Evolutionary conservation across 2,888 invertebrate species (phyloP), one percentile per base, ranked within the genome.

Genomic region (Lasioglossum malachurum): DNA sequence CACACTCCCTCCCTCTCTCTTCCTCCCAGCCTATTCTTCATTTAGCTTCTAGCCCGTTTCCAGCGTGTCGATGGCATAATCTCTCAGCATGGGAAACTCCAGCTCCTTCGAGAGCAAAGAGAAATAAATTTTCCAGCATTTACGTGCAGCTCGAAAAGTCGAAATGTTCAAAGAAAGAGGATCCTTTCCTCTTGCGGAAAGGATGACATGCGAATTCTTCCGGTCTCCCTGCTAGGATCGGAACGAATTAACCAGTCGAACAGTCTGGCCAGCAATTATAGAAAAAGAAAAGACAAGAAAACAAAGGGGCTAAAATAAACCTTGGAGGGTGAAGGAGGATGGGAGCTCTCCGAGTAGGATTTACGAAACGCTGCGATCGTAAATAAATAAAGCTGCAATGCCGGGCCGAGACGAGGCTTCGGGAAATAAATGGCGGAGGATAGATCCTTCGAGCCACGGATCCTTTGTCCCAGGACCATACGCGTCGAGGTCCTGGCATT

Each of bases 81-180:
- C 82, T 84, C 76, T 69, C 23, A 8, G 23, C 49, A 87, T 89
- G 89, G 89, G 89, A 89, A 89, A 89, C 82, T 88, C 71, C n/a
- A 5, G 78, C 81, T 78, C 78, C 79, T 64, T 69, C 72, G n/a
- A 49, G 35, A 82, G 69, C 83, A 83, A 82, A 64, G 77, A 49
- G 78, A 86, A 83, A 87, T 85, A 88, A 83, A 88, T 90, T 90
- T 87, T 87, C 88, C 84, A 75, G 80, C 80, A 10, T 82, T 88
- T 46, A 23, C 23, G 53, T 10, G 8, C n/a, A n/a, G 3, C n/a
- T 3, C 10, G 23, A 8, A 23, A 53, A 8, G 31, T 53, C 23
- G 23, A 53, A n/a, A 53, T 10, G 53, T n/a, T n/a, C n/a, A 10
- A n/a, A 53, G 57, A 67, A 71, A 46, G 67, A 31, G 38, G 16